Evolutionary conservation across 2,113 vertebrate genomes (phyloP).

Genomic region (Coreoperca whiteheadi): DNA sequence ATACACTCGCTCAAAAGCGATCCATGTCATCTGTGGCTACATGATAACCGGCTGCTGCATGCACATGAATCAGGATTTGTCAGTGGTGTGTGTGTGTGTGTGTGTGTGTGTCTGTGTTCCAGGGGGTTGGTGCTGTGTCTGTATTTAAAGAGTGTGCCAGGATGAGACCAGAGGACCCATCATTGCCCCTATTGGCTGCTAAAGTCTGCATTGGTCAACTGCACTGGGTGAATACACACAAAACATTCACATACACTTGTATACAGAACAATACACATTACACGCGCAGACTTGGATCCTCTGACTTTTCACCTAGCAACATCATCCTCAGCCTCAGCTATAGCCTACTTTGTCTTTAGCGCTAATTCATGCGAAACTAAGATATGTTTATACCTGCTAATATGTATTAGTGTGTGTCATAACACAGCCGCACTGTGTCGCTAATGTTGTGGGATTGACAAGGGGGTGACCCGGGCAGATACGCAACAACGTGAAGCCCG

Average conservation of each 20-base stretch:
- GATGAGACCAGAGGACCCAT: constrained; percentile 92
- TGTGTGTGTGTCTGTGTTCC: constrained; percentile 42
- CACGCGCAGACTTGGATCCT: not conserved
- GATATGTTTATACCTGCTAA: not conserved
- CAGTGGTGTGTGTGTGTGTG: constrained; percentile 25
- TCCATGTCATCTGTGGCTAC: constrained; percentile 34
- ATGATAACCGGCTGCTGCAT: constrained; percentile 26
- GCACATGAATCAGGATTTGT: constrained; percentile 48
- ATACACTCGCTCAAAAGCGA: constrained; percentile 45
- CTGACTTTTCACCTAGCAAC: no score
- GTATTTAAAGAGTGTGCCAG: constrained; percentile 92
- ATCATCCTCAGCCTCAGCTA: not conserved
- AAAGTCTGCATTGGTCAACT: constrained; percentile 97
- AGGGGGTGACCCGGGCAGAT: constrained; percentile 19
- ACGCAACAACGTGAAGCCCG: not conserved
- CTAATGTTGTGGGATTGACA: constrained; percentile 40
- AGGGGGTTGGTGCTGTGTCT: constrained; percentile 93
- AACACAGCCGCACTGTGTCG: not conserved
- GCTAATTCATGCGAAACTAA: not conserved
- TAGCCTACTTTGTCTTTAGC: no score
- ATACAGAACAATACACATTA: not conserved
- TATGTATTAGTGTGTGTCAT: not conserved
- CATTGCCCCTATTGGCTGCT: constrained; percentile 91
- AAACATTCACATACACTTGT: not conserved
- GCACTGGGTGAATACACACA: constrained; percentile 90